Evolutionary conservation across 64 coral and sea anemone genomes (phyloP).

Genomic region (Astreopora myriophthalma): DNA sequence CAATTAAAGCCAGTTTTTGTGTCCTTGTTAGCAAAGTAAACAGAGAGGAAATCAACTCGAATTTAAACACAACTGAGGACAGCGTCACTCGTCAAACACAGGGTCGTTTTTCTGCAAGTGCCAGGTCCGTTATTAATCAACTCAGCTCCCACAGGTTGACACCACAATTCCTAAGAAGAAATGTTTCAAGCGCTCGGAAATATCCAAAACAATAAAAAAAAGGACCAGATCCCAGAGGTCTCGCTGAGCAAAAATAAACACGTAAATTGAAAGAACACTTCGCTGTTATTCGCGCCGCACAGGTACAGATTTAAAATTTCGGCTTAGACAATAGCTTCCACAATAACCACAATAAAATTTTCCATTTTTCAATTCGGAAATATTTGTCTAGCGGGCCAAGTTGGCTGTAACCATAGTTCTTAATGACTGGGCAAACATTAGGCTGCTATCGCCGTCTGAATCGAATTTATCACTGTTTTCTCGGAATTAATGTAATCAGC

Average conservation of each 20-base stretch:
- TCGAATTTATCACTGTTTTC: constrained; percentile 73
- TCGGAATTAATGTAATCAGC: constrained; percentile 67
- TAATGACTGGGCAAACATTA: constrained; percentile 89
- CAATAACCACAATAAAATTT: constrained; percentile 78
- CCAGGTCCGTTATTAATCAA: neutral
- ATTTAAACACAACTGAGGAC: constrained; percentile 22
- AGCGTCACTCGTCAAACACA: neutral
- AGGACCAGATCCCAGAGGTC: neutral
- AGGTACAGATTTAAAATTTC: constrained; percentile 59
- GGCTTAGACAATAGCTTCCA: constrained; percentile 59
- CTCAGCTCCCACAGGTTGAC: neutral
- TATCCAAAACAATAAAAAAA: constrained; percentile 42
- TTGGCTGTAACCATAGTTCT: constrained; percentile 88
- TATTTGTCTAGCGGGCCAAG: constrained; percentile 86
- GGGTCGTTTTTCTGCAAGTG: neutral
- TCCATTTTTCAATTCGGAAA: constrained; percentile 72
- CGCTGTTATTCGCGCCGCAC: neutral
- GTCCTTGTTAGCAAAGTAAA: constrained; percentile 84
- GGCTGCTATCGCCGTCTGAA: constrained; percentile 54
- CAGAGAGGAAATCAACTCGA: constrained; percentile 60
- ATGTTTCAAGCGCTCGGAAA: constrained; percentile 64
- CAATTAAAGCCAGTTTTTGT: constrained; percentile 88
- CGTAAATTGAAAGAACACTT: constrained; percentile 9
- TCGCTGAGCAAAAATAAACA: neutral
- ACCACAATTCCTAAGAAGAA: constrained; percentile 11